These are phyloP conservation scores for Anoura caudifer DNA, from an alignment of 2,113 vertebrate genomes.

Conservation along the genomic window DNA sequence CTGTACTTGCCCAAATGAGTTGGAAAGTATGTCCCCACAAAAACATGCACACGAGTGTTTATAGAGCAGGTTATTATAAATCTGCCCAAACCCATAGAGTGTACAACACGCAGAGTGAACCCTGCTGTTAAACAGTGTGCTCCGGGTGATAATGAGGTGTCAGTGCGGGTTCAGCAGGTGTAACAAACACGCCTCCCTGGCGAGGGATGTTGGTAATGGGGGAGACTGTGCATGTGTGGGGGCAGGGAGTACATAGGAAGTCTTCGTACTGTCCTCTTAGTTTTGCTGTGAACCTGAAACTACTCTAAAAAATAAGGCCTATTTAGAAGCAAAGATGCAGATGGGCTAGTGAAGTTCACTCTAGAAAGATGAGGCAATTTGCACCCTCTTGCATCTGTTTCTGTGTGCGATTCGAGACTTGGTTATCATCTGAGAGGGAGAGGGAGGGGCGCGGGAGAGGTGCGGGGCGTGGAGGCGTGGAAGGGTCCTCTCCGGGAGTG, in stretches of 20 bases:
- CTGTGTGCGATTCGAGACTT: background rate
- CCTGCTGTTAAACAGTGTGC: background rate
- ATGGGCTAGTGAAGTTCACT: background rate
- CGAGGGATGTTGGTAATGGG: background rate
- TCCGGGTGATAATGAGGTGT: background rate
- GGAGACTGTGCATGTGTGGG: background rate
- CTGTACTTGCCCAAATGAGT: background rate
- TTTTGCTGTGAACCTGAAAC: background rate
- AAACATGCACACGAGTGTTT: background rate
- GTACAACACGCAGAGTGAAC: background rate
- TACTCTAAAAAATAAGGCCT: background rate
- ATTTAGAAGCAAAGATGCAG: background rate
- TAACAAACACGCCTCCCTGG: background rate
- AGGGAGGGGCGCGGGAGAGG: background rate
- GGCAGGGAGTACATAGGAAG: background rate
- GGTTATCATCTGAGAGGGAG: background rate
- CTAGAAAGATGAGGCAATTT: background rate
- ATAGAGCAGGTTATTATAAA: background rate
- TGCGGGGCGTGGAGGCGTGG: background rate
- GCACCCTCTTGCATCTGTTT: background rate
- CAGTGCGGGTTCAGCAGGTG: background rate
- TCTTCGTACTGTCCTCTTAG: background rate
- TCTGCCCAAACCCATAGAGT: background rate
- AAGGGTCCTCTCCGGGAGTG: background rate
- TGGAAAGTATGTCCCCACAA: background rate